Evolutionary conservation across 2,113 vertebrate species (phyloP), one percentile per base, ranked within the genome.

Genomic region (Eurystomus gularis): DNA sequence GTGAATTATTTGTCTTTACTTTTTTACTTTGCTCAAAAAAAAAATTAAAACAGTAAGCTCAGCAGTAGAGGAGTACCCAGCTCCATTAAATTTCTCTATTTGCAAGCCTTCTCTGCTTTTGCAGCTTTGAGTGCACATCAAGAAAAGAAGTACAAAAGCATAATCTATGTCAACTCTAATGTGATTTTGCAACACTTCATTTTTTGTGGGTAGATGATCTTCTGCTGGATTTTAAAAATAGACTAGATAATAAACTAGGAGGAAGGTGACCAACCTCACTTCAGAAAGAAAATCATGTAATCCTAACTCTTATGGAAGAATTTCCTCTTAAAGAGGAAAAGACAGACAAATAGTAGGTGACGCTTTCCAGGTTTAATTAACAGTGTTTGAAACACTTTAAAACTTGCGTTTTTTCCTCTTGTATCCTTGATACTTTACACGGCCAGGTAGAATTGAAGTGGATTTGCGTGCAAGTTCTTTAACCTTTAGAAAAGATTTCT

Each of bases 251-350:
- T 37, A 35, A 64, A 14, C 21, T 69, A 46, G 20, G 23, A 64
- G 29, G 33, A 78, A 48, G 26, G 21, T 83, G 13, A 37, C 35
- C 35, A 62, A 11, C 15, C 20, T 52, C 17, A 18, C 13, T 82
- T 86, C 44, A 69, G 76, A 44, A 75, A n/a, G n/a, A 68, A 86
- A 71, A 58, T 29, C 10, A 42, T 7, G 3, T 55, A 65, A 70
- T 88, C 24, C 6, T 44, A 9, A 35, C 1, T 78, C 6, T 19
- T 60, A 16, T 0, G 1, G n/a, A 42, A 25, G 2, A 64, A 49
- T 64, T 86, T 54, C 13, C 13, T 54, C 7, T 68, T 40, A n/a
- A 23, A 49, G 75, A 54, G 13, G 66, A 35, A 72, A 83, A 71
- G 24, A 33, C 9, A 35, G 55, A 31, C n/a, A 81, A 37, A 69